These are phyloP conservation scores for Rhagonycha fulva DNA, from an alignment of 2,888 invertebrate species.

Conservation along the genomic window DNA sequence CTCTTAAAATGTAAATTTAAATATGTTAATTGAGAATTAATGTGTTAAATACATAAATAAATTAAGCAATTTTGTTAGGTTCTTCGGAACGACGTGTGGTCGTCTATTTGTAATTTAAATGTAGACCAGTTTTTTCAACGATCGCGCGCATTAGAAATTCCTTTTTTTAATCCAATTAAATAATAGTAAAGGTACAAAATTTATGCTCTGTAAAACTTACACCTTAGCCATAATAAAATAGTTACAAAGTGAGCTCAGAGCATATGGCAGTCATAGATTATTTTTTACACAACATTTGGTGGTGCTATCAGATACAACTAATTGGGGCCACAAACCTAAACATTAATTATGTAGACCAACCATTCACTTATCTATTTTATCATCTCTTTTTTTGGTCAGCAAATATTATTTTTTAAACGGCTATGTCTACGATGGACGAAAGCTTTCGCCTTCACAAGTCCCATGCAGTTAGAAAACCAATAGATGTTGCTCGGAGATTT, in stretches of 20 bases:
- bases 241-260: slow-evolving; percentile 20
- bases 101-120: slow-evolving; percentile 22
- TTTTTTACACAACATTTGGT: slow-evolving; percentile 36
- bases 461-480: no score
- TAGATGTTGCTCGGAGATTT: background rate
- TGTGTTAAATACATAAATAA: background rate
- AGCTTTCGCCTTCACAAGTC: background rate
- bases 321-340: slow-evolving; percentile 31
- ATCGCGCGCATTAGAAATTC: slow-evolving; percentile 6
- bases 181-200: slow-evolving; percentile 23
- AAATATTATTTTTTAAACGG: slow-evolving; percentile 12
- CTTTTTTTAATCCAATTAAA: slow-evolving; percentile 27
- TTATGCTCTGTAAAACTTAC: slow-evolving; percentile 26
- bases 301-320: slow-evolving; percentile 34
- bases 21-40: background rate
- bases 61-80: background rate
- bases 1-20: background rate
- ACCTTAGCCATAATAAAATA: slow-evolving; percentile 28
- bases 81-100: background rate
- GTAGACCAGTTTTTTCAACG: slow-evolving; percentile 5
- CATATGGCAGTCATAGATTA: slow-evolving; percentile 34
- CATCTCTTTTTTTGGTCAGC: slow-evolving; percentile 15
- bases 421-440: background rate
- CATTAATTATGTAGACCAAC: slow-evolving; percentile 31
- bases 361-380: slow-evolving; percentile 25